A percentile compares a stretch with the other conserved stretches of the same genome.
Evolutionary conservation across 2,113 vertebrate species (phyloP).

Genomic region (Sebastes fasciatus): DNA sequence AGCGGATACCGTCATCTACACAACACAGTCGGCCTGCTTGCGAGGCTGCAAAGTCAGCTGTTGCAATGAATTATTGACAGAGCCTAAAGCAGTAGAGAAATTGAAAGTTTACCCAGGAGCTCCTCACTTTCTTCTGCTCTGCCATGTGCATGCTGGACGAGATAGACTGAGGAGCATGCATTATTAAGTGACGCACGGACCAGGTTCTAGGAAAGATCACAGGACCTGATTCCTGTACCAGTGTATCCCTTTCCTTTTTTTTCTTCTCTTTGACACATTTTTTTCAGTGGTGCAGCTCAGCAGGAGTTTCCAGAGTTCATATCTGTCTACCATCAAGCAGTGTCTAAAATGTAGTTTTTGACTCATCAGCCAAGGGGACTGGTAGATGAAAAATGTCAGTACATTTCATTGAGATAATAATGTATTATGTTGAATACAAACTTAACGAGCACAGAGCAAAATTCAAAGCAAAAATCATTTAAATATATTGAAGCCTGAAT

Average conservation of each 20-base stretch:
- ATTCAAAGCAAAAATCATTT: too few species aligned
- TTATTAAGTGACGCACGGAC: conserved; percentile 60
- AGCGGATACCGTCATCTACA: conserved; percentile 11
- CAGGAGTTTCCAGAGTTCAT: not conserved
- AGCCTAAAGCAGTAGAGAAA: conserved; percentile 56
- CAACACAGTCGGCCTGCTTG: not conserved
- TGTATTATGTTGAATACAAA: too few species aligned
- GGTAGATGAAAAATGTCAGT: too few species aligned
- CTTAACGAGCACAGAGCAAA: too few species aligned
- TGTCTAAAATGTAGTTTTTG: too few species aligned
- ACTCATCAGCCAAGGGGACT: too few species aligned
- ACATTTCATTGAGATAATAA: too few species aligned
- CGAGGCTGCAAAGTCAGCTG: conserved; percentile 58
- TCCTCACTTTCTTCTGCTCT: conserved; percentile 41
- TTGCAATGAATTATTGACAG: conserved; percentile 78
- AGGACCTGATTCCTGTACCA: conserved; percentile 2
- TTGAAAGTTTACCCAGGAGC: conserved; percentile 74
- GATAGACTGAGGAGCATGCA: conserved; percentile 49
- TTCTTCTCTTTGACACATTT: not conserved
- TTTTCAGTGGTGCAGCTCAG: not conserved
- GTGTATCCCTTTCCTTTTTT: not conserved
- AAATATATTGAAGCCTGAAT: too few species aligned
- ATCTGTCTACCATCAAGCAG: not conserved
- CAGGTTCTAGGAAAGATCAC: conserved; percentile 33
- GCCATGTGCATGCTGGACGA: conserved; percentile 18